A percentile compares a stretch with the other conserved stretches of the same genome.
Conservation (phyloP, 2,888 invertebrate genomes). For the Gnatocerus cornutus region DNA sequence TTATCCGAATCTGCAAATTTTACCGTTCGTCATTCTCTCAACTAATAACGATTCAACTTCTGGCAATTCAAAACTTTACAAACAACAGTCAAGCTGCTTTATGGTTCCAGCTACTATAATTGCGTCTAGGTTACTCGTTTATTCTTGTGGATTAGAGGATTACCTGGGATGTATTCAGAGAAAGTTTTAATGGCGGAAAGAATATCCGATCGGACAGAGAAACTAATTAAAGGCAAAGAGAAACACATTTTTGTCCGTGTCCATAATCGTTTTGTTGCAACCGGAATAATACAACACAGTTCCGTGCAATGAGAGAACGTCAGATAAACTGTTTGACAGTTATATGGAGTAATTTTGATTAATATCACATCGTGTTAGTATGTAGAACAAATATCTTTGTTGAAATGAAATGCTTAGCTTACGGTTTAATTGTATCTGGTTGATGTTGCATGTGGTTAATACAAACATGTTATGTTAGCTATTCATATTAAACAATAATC, state of each 20-base stretch:
- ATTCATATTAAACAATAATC: conserved; percentile 48
- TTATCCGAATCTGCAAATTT: not conserved
- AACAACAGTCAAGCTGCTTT: conserved; percentile 18
- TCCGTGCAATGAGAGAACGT: conserved; percentile 14
- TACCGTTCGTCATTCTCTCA: conserved; percentile 5
- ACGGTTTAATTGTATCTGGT: conserved; percentile 44
- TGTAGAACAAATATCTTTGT: conserved; percentile 43
- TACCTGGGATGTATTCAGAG: not conserved
- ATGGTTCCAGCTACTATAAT: conserved; percentile 9
- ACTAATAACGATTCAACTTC: conserved; percentile 10
- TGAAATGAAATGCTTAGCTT: conserved; percentile 39
- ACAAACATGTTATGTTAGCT: conserved; percentile 44
- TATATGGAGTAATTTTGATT: conserved; percentile 37
- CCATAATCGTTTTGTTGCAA: not conserved
- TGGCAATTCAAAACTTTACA: not conserved
- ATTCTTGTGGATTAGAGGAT: conserved; percentile 8
- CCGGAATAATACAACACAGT: not conserved
- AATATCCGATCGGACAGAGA: not conserved
- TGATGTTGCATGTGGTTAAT: conserved; percentile 46
- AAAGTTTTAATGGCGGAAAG: conserved; percentile 8
- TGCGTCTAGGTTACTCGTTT: conserved; percentile 7
- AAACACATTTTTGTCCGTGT: not conserved
- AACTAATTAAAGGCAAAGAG: no score
- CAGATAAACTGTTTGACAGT: conserved; percentile 37
- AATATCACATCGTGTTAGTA: conserved; percentile 36